These are phyloP conservation scores for Pelvicachromis taeniatus DNA, from an alignment of 2,113 vertebrate species.

Conservation along the genomic window DNA sequence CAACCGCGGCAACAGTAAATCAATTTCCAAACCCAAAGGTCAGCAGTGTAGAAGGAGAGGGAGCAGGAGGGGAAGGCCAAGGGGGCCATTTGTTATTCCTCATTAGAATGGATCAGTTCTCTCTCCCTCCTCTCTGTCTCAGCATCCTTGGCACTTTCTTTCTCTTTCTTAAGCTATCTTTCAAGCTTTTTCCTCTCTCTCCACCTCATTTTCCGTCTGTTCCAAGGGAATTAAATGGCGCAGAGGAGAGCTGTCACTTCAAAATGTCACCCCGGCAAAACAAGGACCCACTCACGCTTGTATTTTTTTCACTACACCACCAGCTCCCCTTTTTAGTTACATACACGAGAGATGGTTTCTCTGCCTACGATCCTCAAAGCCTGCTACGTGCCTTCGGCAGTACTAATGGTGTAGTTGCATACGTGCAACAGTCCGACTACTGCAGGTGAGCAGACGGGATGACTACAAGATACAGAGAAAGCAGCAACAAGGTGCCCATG, in stretches of 20 bases:
- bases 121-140: slow-evolving; percentile 14
- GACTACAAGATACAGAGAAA: neutral
- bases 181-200: neutral
- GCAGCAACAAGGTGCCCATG: neutral
- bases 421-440: neutral
- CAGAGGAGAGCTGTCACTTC: slow-evolving; percentile 59
- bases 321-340: neutral
- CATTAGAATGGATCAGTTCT: slow-evolving; percentile 70
- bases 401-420: neutral
- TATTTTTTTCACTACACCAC: slow-evolving; percentile 39
- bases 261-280: slow-evolving; percentile 65
- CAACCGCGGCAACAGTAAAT: slow-evolving; percentile 75
- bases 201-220: slow-evolving; percentile 19
- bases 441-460: neutral
- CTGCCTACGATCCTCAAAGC: slow-evolving; percentile 14
- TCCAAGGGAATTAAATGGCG: slow-evolving; percentile 55
- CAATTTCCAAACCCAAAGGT: slow-evolving; percentile 78
- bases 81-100: slow-evolving; percentile 69
- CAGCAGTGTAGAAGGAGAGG: slow-evolving; percentile 64
- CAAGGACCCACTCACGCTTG: slow-evolving; percentile 51
- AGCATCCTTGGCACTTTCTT: slow-evolving; percentile 11
- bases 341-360: neutral
- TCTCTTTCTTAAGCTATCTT: slow-evolving; percentile 13
- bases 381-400: neutral
- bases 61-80: slow-evolving; percentile 44